Percentiles rank a stretch among this genome's conserved stretches.
Conservation (phyloP, 2,797 vertebrate species). For the Oreortyx pictus region DNA sequence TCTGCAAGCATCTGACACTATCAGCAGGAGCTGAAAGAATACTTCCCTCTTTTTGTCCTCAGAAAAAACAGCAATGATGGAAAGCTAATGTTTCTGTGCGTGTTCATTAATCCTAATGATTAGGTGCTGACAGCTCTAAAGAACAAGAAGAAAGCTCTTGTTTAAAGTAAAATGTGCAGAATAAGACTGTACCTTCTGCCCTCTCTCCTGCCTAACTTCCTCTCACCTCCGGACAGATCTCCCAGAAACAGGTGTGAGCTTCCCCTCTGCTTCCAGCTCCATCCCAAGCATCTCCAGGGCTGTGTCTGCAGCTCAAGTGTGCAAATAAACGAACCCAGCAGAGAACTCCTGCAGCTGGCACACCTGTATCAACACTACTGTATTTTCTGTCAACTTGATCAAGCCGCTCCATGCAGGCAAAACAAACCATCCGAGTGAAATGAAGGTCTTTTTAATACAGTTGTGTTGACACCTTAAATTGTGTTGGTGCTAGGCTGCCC, state of each 20-base stretch:
- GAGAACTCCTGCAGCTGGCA: conserved; percentile 2
- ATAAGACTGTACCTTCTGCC: background rate
- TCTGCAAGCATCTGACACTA: background rate
- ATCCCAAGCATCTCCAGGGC: background rate
- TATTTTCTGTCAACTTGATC: background rate
- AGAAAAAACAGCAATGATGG: conserved; percentile 12
- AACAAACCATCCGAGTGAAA: conserved; percentile 4
- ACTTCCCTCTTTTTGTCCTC: conserved; percentile 24
- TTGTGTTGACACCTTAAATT: background rate
- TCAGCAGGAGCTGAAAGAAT: conserved; percentile 45
- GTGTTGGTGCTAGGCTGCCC: background rate
- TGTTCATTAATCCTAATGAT: conserved; percentile 56
- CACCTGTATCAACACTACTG: background rate
- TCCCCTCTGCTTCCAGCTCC: background rate
- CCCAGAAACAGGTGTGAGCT: background rate
- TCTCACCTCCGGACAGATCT: background rate
- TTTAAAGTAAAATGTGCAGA: conserved; percentile 38
- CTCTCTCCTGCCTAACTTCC: background rate
- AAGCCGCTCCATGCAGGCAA: background rate
- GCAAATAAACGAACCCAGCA: background rate
- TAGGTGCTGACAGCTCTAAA: conserved; percentile 62
- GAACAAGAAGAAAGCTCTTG: background rate
- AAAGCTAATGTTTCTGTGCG: conserved; percentile 9
- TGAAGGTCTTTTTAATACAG: background rate
- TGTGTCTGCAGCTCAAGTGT: background rate